These are phyloP conservation scores for Gymnarchus niloticus DNA, from an alignment of 2,113 vertebrate species.

Conservation along the genomic window DNA sequence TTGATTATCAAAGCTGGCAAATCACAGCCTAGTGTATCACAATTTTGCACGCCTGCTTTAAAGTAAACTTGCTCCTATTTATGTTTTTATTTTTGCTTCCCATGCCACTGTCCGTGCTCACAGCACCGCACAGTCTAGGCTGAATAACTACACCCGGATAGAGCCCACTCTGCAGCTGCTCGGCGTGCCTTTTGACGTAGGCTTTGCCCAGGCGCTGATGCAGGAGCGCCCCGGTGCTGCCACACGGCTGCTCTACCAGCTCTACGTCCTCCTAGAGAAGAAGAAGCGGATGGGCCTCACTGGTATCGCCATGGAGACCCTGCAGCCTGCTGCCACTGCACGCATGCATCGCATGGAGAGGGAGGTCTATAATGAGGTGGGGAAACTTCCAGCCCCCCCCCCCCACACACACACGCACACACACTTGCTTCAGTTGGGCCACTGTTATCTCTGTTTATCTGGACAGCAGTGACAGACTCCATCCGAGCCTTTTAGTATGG, in stretches of 20 bases:
- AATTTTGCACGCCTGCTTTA: neutral
- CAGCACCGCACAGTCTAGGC: constrained; percentile 70
- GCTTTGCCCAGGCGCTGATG: constrained; percentile 73
- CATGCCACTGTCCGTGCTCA: neutral
- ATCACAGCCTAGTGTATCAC: neutral
- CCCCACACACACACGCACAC: too few relatives aligned
- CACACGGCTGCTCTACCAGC: constrained; percentile 76
- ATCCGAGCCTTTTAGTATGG: too few relatives aligned
- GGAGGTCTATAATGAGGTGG: constrained; percentile 69
- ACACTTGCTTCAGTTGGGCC: neutral
- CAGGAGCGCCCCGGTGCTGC: constrained; percentile 74
- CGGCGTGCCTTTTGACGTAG: constrained; percentile 75
- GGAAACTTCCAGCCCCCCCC: neutral
- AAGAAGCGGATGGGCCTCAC: constrained; percentile 68
- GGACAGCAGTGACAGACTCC: neutral
- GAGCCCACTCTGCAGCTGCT: constrained; percentile 76
- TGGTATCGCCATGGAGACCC: constrained; percentile 58
- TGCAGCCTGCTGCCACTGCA: constrained; percentile 56
- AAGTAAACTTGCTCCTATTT: neutral
- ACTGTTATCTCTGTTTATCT: neutral
- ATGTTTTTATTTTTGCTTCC: neutral
- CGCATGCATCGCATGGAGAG: constrained; percentile 60
- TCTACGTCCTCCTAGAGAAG: constrained; percentile 78
- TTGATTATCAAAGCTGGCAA: neutral
- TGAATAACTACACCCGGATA: constrained; percentile 84